Evolutionary conservation across 2,888 invertebrate genomes (phyloP).

Genomic region (Euzetes globulus): DNA sequence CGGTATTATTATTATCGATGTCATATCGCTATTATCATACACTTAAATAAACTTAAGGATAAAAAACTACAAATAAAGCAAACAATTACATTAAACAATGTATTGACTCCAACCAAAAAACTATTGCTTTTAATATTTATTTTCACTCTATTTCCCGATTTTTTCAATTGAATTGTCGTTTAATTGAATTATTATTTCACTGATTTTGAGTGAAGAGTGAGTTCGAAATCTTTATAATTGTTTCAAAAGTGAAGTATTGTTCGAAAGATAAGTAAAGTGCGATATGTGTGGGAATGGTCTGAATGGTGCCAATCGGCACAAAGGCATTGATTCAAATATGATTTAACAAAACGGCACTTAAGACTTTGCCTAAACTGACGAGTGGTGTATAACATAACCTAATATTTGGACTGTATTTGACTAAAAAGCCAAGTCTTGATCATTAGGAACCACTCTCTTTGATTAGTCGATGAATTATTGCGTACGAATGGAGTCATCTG

Average conservation of each 20-base stretch:
- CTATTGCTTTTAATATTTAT: neutral
- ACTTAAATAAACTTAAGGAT: slow-evolving; percentile 19
- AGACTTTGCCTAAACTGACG: neutral
- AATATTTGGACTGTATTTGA: slow-evolving; percentile 2
- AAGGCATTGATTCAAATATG: neutral
- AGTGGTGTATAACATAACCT: slow-evolving; percentile 14
- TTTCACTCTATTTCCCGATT: no score
- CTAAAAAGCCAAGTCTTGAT: slow-evolving; percentile 4
- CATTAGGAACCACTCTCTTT: slow-evolving; percentile 20
- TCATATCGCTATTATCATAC: neutral
- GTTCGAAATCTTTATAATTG: neutral
- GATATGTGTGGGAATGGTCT: no score
- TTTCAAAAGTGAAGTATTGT: no score
- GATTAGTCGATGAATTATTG: slow-evolving; percentile 23
- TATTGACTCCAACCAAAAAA: neutral
- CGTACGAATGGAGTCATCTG: neutral
- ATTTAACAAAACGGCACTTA: slow-evolving; percentile 20
- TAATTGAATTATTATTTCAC: neutral
- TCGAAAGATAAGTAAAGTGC: no score
- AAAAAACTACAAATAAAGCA: neutral
- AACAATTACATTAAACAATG: neutral
- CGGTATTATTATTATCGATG: slow-evolving; percentile 7
- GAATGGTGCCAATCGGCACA: neutral
- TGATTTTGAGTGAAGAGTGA: neutral
- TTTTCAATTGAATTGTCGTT: neutral